phyloP scores from a whole-genome alignment of 2,888 invertebrate species.

The Hirtodrosophila confusa region DNA sequence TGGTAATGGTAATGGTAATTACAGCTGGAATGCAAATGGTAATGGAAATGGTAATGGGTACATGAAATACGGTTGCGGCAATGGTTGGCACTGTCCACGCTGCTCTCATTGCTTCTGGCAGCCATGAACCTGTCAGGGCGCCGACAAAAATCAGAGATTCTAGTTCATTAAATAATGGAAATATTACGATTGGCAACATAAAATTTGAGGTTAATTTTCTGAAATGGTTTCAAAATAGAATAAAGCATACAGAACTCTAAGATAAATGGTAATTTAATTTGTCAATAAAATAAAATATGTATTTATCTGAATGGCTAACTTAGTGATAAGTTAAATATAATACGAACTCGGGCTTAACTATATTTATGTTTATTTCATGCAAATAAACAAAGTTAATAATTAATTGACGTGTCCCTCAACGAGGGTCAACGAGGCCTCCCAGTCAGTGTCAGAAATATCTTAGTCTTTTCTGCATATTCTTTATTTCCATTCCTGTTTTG shows the following conservation, averaged over 20 bases:
- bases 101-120: constrained; percentile 56
- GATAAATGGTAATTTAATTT: too few relatives aligned
- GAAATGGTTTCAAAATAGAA: background rate
- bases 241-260: background rate
- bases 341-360: too few relatives aligned
- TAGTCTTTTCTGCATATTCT: too few relatives aligned
- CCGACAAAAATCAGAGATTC: constrained; percentile 5
- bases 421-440: too few relatives aligned
- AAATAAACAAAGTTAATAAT: too few relatives aligned
- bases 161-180: background rate
- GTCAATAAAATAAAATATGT: background rate
- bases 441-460: too few relatives aligned
- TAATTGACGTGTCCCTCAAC: too few relatives aligned
- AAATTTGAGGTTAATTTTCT: background rate
- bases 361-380: too few relatives aligned
- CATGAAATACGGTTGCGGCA: constrained; percentile 28
- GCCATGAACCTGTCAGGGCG: constrained; percentile 11
- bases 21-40: constrained; percentile 4
- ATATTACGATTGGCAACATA: too few relatives aligned
- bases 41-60: constrained; percentile 20
- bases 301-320: too few relatives aligned
- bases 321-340: too few relatives aligned
- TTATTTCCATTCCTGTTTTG: too few relatives aligned
- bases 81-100: constrained; percentile 49
- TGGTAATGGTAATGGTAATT: constrained; percentile 1